Percentiles rank a stretch among this genome's conserved stretches.
Evolutionary conservation across 2,113 vertebrate genomes (phyloP).

Genomic region (Percina caprodes): DNA sequence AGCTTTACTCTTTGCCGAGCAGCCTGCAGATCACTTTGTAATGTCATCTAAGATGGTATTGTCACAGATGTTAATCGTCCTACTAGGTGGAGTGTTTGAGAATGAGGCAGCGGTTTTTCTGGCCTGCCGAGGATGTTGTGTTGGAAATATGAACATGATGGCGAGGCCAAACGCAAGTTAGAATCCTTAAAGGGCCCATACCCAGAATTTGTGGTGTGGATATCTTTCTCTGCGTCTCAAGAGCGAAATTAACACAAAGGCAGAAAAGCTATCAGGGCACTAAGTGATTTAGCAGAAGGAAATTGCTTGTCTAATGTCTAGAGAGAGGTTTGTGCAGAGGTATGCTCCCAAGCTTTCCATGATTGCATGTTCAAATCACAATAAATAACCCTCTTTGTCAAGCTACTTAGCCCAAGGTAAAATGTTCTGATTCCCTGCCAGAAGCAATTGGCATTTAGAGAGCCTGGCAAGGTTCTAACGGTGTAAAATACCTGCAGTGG

Average conservation of each 20-base stretch:
- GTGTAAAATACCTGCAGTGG: conserved; percentile 50
- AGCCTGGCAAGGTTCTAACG: conserved; percentile 33
- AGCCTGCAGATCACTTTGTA: conserved; percentile 60
- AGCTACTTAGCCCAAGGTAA: conserved; percentile 55
- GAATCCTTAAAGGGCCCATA: conserved; percentile 61
- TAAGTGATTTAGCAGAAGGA: conserved; percentile 82
- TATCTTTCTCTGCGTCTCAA: conserved; percentile 65
- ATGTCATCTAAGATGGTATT: conserved; percentile 57
- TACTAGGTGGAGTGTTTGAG: conserved; percentile 29
- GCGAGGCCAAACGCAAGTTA: conserved; percentile 61
- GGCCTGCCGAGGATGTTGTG: conserved; percentile 55
- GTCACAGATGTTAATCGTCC: conserved; percentile 59
- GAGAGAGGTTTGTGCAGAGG: conserved; percentile 74
- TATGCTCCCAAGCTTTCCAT: conserved; percentile 78
- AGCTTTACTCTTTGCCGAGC: conserved; percentile 21
- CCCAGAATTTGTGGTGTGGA: conserved; percentile 65
- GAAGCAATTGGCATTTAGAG: conserved; percentile 65
- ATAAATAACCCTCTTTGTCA: conserved; percentile 65
- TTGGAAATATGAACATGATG: conserved; percentile 63
- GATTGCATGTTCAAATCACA: conserved; percentile 80
- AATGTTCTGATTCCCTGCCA: conserved; percentile 58
- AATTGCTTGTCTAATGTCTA: conserved; percentile 73
- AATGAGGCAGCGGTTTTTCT: conserved; percentile 27
- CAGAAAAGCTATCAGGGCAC: conserved; percentile 55
- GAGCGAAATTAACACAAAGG: conserved; percentile 67